Evolutionary conservation across 2,113 vertebrate genomes (phyloP).

Genomic region (Xerus inauris): DNA sequence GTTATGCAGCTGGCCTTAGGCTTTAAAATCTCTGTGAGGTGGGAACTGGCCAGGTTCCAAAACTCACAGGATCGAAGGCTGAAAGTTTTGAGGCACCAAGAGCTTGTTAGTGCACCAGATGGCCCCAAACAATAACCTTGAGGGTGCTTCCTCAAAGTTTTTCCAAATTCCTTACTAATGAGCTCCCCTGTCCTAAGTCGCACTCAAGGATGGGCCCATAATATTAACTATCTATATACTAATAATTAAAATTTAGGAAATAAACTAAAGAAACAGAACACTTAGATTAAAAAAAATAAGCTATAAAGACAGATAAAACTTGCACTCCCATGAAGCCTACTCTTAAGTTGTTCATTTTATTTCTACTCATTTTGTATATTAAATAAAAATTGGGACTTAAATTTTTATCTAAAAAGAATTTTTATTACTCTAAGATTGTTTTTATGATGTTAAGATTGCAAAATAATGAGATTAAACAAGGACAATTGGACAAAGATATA

Average conservation of each 20-base stretch:
- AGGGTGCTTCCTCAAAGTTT: too few species aligned
- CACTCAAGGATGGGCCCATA: too few species aligned
- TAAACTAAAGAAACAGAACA: background rate
- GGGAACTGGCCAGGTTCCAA: too few species aligned
- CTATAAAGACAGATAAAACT: background rate
- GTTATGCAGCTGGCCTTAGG: too few species aligned
- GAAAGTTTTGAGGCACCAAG: too few species aligned
- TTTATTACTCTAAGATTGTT: background rate
- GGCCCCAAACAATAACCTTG: too few species aligned
- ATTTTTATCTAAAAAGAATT: background rate
- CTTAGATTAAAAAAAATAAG: background rate
- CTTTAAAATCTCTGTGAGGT: too few species aligned
- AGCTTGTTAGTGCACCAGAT: too few species aligned
- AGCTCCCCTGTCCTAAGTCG: too few species aligned
- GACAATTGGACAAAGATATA: background rate
- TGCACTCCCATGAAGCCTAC: background rate
- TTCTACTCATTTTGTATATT: background rate
- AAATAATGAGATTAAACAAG: background rate
- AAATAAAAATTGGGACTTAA: background rate
- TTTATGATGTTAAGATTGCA: background rate
- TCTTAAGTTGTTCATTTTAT: background rate
- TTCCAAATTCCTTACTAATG: too few species aligned
- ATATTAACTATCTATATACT: too few species aligned
- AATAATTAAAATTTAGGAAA: background rate
- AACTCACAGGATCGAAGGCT: too few species aligned